These are phyloP conservation scores for Lerema accius DNA, from an alignment of 1,140 invertebrate species.

Conservation along the genomic window DNA sequence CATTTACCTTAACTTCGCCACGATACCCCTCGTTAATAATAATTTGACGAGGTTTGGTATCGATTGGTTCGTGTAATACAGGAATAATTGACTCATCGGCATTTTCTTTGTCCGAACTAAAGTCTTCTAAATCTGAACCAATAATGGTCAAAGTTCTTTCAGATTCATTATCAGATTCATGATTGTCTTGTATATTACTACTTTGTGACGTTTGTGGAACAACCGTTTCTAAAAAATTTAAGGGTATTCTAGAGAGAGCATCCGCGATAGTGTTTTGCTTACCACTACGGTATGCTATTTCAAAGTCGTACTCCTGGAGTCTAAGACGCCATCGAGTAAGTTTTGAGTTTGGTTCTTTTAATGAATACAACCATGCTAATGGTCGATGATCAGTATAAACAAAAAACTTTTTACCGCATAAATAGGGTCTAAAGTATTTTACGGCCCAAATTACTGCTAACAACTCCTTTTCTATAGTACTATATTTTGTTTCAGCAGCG, in stretches of 20 bases:
- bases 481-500: constrained; percentile 34
- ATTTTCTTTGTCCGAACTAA: neutral
- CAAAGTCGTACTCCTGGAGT: constrained; percentile 49
- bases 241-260: constrained; percentile 38
- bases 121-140: constrained; percentile 8
- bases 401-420: constrained; percentile 36
- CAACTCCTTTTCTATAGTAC: constrained; percentile 40
- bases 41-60: constrained; percentile 49
- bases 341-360: constrained; percentile 56
- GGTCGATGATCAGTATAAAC: constrained; percentile 37
- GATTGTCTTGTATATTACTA: constrained; percentile 21
- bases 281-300: constrained; percentile 72
- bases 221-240: constrained; percentile 33
- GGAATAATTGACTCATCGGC: constrained; percentile 7
- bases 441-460: constrained; percentile 35
- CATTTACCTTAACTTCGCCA: constrained; percentile 38
- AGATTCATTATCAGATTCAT: neutral
- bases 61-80: constrained; percentile 43
- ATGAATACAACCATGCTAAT: constrained; percentile 61
- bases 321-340: constrained; percentile 29
- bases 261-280: constrained; percentile 60
- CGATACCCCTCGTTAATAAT: constrained; percentile 28
- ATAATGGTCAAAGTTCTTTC: neutral
- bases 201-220: constrained; percentile 3
- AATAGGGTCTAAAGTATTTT: constrained; percentile 37